Base-by-base conservation (phyloP, 2,113 vertebrate species). In the Columba janthina region DNA sequence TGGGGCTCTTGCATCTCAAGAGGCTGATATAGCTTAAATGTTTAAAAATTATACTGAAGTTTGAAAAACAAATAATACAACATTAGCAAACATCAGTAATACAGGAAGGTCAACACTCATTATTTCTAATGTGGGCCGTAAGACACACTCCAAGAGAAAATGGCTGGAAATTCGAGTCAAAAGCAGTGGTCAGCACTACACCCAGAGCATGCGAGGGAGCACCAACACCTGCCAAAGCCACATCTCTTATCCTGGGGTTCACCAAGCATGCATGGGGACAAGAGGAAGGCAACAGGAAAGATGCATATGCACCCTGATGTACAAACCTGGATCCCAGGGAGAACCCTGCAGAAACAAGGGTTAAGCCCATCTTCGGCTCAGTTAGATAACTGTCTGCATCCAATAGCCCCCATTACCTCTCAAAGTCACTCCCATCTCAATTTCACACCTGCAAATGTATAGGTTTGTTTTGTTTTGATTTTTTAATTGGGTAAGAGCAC, bases 241-340 rank as follows among this genome's bases (percentile, higher is more conserved):
- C 22, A 48, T 25, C 38, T 16, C 12, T 25, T n/a, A 51, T 4
- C 7, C 17, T 11, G 18, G 5, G 13, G 42, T 24, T n/a, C 40
- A 51, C 15, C 50, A 38, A 66, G 58, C 34, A 15, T 2, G 9
- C 0, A 0, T 3, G 5, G 38, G 22, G 9, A 66, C 34, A 61
- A 50, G 22, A 65, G n/a, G 13, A 74, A 74, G 3, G 26, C 18
- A 60, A 28, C 21, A 26, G 28, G 18, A 44, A 77, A 54, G 26
- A 56, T 3, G 28, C 11, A 38, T 7, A 6, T 1, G 0, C 7
- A 60, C 10, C 16, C 5, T 17, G 10, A 21, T 31, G 20, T 62
- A 66, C 20, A 40, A 51, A 24, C 12, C 42, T 69, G 32, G 14
- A 0, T 31, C 24, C 15, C 29, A n/a, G 13, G 8, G 40, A 72